Base-by-base conservation (phyloP, 2,888 invertebrate genomes). In the Neria commutata region DNA sequence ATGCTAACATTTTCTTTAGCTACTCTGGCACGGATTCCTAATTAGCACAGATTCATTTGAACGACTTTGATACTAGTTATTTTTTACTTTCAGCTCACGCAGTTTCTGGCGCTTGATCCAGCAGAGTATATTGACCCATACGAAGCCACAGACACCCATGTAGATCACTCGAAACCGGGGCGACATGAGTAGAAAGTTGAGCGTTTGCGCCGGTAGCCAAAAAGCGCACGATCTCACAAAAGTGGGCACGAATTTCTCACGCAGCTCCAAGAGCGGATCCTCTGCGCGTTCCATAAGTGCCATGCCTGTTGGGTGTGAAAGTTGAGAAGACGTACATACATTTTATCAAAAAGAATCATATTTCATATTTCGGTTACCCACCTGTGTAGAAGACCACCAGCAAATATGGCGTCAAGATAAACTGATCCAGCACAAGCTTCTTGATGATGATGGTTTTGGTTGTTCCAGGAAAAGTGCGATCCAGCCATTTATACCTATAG, bases 51-150 rank as follows among this genome's bases (percentile, higher is more conserved):
- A n/a, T n/a, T n/a, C n/a, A n/a, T n/a, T n/a, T n/a, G n/a, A n/a
- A n/a, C n/a, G n/a, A n/a, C n/a, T n/a, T n/a, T n/a, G n/a, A n/a
- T n/a, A n/a, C n/a, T n/a, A n/a, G n/a, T n/a, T n/a, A n/a, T n/a
- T n/a, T n/a, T n/a, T n/a, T n/a, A n/a, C n/a, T n/a, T n/a, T n/a
- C n/a, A n/a, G n/a, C n/a, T n/a, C n/a, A n/a, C n/a, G n/a, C n/a
- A n/a, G n/a, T n/a, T n/a, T n/a, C n/a, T 82, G 86, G 56, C 91
- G 82, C 76, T 94, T 94, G 61, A 93, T 87, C 79, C 89, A 91
- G 75, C 92, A 93, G 23, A 94, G 82, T 55, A 94, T 89, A 74
- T 94, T 94, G 58, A 92, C 90, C 94, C 94, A 94, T 23, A 89
- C 78, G 69, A 94, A 90, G 1, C 92, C 89, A 50, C 89, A 90